Percentiles rank a stretch among this genome's conserved stretches.
Evolutionary conservation across 2,888 invertebrate species (phyloP).

Genomic region (Chrysodeixis includens): DNA sequence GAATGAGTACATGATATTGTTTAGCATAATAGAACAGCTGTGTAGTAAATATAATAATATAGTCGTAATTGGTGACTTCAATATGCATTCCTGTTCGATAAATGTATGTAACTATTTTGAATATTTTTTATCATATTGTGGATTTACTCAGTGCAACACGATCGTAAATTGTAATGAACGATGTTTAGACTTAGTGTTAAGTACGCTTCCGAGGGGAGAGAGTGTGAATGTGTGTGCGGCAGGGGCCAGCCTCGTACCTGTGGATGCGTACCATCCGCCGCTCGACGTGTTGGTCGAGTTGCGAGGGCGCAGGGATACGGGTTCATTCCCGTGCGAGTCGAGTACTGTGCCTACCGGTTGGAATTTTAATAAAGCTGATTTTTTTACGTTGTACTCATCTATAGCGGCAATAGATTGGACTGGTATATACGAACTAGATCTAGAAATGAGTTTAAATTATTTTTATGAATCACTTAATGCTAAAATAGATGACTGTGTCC

Average conservation of each 20-base stretch:
- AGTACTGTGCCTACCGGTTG: constrained; percentile 7
- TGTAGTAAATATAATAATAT: constrained; percentile 14
- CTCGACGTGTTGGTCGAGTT: neutral
- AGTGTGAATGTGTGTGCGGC: constrained; percentile 14
- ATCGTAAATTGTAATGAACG: neutral
- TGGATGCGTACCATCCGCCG: constrained; percentile 19
- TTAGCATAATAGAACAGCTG: constrained; percentile 8
- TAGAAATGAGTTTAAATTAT: constrained; percentile 11
- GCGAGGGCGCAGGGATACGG: neutral
- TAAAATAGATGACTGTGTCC: constrained; percentile 30
- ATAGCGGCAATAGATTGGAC: constrained; percentile 10
- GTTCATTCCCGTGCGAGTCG: neutral
- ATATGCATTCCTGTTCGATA: constrained; percentile 11
- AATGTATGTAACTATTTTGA: constrained; percentile 18
- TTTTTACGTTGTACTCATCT: neutral
- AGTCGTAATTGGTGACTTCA: constrained; percentile 20
- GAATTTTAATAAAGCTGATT: constrained; percentile 19
- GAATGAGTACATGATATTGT: constrained; percentile 9
- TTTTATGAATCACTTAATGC: constrained; percentile 37
- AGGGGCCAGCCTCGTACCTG: constrained; percentile 12
- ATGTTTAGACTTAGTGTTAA: constrained; percentile 8
- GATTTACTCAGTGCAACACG: constrained; percentile 17
- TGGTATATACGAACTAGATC: neutral
- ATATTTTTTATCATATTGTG: constrained; percentile 16
- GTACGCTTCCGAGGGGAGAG: constrained; percentile 7